phyloP scores from a whole-genome alignment of 2,888 invertebrate genomes.

The Zaprionus obscuricornis region DNA sequence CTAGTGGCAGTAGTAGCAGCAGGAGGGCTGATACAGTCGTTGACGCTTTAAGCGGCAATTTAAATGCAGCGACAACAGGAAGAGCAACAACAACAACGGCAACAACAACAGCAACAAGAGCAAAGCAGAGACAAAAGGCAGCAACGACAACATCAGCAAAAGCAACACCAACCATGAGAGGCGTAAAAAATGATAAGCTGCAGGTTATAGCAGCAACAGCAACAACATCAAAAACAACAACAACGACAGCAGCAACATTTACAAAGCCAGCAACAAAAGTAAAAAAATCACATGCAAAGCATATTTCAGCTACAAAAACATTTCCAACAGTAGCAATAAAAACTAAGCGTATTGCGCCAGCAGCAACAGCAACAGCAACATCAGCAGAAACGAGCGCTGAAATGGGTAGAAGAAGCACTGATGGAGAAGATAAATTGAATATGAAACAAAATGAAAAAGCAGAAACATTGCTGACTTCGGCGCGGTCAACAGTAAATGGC shows the following conservation, averaged over 20 bases:
- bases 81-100: not conserved
- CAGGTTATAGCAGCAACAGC: slow-evolving; percentile 2
- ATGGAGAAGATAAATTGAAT: slow-evolving; percentile 17
- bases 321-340: slow-evolving; percentile 23
- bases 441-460: slow-evolving; percentile 4
- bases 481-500: slow-evolving; percentile 22
- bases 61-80: slow-evolving; percentile 28
- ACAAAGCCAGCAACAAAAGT: slow-evolving; percentile 4
- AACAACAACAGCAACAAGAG: not conserved
- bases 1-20: not conserved
- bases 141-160: slow-evolving; percentile 4
- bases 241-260: slow-evolving; percentile 16
- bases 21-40: not conserved
- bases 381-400: too few species aligned
- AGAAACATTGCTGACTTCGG: slow-evolving; percentile 2
- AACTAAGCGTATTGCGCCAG: slow-evolving; percentile 30
- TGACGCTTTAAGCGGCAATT: slow-evolving; percentile 26
- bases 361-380: slow-evolving; percentile 5
- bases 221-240: not conserved
- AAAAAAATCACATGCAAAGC: slow-evolving; percentile 11
- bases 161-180: not conserved
- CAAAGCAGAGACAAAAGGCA: not conserved
- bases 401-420: too few species aligned
- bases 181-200: slow-evolving; percentile 10
- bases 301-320: slow-evolving; percentile 4